Percentiles rank a stretch among this genome's conserved stretches.
Conservation (phyloP, 2,888 invertebrate species). For the Halictus quadricinctus region DNA sequence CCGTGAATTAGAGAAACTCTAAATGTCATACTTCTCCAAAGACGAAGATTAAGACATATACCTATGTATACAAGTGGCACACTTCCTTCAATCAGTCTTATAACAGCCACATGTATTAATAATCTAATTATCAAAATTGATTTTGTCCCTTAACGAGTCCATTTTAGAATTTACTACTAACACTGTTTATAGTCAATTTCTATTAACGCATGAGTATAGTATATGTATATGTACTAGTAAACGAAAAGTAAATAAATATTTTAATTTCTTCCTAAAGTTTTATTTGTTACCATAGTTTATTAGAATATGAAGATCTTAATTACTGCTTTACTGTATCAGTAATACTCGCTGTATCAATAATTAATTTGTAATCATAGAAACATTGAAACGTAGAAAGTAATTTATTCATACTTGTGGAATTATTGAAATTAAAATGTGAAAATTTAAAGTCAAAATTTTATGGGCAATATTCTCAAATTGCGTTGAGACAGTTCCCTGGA, state of each 20-base stretch:
- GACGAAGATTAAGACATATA: neutral
- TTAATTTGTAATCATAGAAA: neutral
- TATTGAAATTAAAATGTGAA: neutral
- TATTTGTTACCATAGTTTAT: neutral
- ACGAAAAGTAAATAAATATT: neutral
- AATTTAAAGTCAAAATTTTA: neutral
- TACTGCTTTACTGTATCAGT: neutral
- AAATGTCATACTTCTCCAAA: constrained; percentile 6
- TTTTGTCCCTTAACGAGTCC: neutral
- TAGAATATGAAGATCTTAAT: neutral
- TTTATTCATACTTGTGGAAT: neutral
- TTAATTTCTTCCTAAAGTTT: neutral
- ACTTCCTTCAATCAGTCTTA: neutral
- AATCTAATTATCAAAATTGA: constrained; percentile 24
- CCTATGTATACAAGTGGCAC: neutral
- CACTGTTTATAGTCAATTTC: neutral
- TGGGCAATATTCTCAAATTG: neutral
- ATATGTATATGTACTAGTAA: neutral
- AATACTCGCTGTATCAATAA: neutral
- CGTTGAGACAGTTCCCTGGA: neutral
- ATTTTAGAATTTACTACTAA: neutral
- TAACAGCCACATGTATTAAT: constrained; percentile 25
- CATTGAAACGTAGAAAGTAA: neutral
- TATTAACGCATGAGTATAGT: neutral
- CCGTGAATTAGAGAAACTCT: constrained; percentile 7